A percentile compares a stretch with the other conserved stretches of the same genome.
Evolutionary conservation across 2,113 vertebrate genomes (phyloP).

Genomic region (Melanerpes formicivorus): DNA sequence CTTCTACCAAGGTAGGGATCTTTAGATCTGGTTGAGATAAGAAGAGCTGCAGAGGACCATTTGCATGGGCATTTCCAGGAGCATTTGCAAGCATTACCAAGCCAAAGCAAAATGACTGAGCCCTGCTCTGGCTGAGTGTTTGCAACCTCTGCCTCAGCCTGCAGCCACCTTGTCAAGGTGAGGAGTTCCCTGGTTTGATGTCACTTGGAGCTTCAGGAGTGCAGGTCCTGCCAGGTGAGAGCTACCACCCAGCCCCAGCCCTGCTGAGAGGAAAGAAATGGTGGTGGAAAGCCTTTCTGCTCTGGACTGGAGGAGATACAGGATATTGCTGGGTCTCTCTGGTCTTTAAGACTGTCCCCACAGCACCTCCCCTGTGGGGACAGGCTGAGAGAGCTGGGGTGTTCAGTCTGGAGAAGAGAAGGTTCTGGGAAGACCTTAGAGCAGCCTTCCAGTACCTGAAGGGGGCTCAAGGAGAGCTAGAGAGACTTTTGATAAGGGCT

Average conservation of each 20-base stretch:
- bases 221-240: neutral
- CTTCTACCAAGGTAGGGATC: slow-evolving; percentile 6
- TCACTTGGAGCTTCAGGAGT: neutral
- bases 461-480: no score
- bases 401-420: no score
- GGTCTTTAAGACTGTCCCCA: neutral
- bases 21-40: slow-evolving; percentile 13
- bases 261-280: neutral
- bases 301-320: neutral
- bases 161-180: neutral
- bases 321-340: neutral
- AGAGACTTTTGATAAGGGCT: no score
- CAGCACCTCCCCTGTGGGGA: no score
- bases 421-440: no score
- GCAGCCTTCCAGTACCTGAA: no score
- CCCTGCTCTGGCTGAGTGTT: neutral
- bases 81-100: neutral
- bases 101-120: neutral
- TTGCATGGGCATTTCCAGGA: neutral
- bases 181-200: neutral
- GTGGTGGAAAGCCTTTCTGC: neutral
- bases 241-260: neutral
- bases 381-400: no score
- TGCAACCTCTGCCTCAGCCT: neutral
- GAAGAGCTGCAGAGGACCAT: neutral